Base-by-base conservation (phyloP, 2,113 vertebrate genomes). In the Maccullochella peelii region DNA sequence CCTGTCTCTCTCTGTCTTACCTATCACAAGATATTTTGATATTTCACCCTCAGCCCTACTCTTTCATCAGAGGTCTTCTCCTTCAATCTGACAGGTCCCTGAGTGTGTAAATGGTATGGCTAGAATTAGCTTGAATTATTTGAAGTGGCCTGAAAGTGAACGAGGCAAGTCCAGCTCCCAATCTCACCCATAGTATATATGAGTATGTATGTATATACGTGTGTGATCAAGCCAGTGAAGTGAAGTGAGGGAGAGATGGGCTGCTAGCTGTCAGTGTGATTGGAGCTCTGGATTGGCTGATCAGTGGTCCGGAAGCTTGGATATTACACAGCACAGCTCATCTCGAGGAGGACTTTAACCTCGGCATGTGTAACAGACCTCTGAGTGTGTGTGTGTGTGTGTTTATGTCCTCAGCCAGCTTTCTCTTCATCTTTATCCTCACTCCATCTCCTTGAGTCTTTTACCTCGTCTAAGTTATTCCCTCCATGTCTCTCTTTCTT, bases 281-380 rank as follows among this genome's bases (percentile, higher is more conserved):
- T 57, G 71, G 70, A 79, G 63, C 42, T 70, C 74, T 47, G 80
- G 84, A 85, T 82, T 79, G 83, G 83, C 81, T 86, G 88, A 87
- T 85, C 90, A 84, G 15, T 81, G 87, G 86, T 91, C 90, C 54
- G 38, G 85, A 88, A 91, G 82, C 88, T 21, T 62, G 79, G 83
- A 77, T 83, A 75, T 89, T 89, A 78, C 86, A 80, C 74, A 81
- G 86, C 76, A 40, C 36, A 81, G 83, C 88, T 90, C 90, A 82
- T 89, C 80, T 85, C 4, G 20, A 85, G 67, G 70, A 82, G 78
- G 50, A 84, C 89, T 87, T 86, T 79, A 87, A 90, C 87, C 89
- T 84, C 58, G 8, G 80, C 65, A 38, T 79, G 75, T 10, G 49
- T 72, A 36, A 77, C 59, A 59, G 55, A 73, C 61, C 47, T 27